Evolutionary conservation across 2,888 invertebrate species (phyloP), one percentile per base, ranked within the genome.

Genomic region (Oligia latruncula): DNA sequence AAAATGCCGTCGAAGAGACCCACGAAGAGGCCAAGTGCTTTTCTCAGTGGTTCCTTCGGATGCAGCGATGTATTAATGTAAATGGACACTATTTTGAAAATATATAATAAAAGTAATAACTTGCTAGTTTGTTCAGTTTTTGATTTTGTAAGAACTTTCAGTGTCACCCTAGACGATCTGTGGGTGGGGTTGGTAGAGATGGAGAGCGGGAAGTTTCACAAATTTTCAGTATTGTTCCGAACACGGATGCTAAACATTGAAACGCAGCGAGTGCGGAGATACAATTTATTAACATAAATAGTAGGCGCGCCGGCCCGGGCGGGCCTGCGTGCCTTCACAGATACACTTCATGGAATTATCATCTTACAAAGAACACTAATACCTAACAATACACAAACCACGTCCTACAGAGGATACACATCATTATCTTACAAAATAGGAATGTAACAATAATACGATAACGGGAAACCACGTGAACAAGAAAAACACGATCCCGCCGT

Each of bases 391-490:
- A 87, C 85, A 87, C 80, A 77, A 79, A 79, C 77, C 81, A 83
- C 78, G 65, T 77, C 70, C 86, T 85, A 79, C 76, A 29, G 29
- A 76, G 67, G 81, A 80, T 84, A 89, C 74, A 78, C 83, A 80
- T 84, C 58, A 35, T 55, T 89, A 90, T 87, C 86, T 88, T 89
- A 89, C 86, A 86, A 81, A 82, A 90, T 77, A 89, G 89, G 89
- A 89, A 90, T 89, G 90, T 89, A 89, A 89, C 89, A 90, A 87
- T 86, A 84, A 87, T 87, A 88, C 85, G 79, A 74, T 40, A 74
- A 60, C 82, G 82, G 86, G 86, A 83, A 80, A 79, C 82, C 70
- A 76, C 67, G 82, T 79, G 58, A 84, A 80, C 89, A 80, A 77
- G 43, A 60, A 78, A 70, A 80, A 68, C 66, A 75, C 78, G 20